Base-by-base conservation (phyloP, 2,888 invertebrate species). In the Hypselothyrea guttata region DNA sequence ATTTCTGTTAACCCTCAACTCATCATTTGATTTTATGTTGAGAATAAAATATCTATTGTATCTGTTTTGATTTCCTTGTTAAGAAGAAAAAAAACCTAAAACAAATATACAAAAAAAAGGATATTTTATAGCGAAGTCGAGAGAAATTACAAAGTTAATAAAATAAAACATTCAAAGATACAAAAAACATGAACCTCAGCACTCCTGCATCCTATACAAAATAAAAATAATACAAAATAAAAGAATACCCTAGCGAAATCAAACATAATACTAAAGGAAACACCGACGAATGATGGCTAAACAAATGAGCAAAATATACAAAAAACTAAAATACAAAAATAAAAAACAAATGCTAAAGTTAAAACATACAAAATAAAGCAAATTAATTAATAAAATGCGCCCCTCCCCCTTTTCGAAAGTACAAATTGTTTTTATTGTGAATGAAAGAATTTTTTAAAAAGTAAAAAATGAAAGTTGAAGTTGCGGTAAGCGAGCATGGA, bases 331-430 rank as follows among this genome's bases (percentile, higher is more conserved):
- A 57, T 44, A 56, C 48, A 59, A 65, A 63, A 65, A 69, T 56
- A 57, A 48, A 71, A 75, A 66, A 62, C 60, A 62, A 63, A 68
- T 57, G 53, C 62, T 60, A 75, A 65, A 69, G 71, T 70, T 68
- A 84, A 73, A 77, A 33, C n/a, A n/a, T n/a, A 16, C 27, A 22
- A 22, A 22, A 22, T 41, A n/a, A n/a, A n/a, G 18, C 40, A 38
- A 53, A 45, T 53, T n/a, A 33, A 53, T 7, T 18, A 11, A 46
- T 38, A 41, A 46, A 82, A 86, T 83, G 85, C 84, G 86, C 88
- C 87, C 88, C 88, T 87, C 88, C 88, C 88, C 88, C 88, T 86
- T 89, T 89, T 89, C 89, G 89, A 89, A 87, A 89, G 89, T 89
- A 89, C 89, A 89, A 89, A 89, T 89, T 89, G 89, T 89, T 89